A percentile compares a stretch with the other conserved stretches of the same genome.
Conservation (phyloP, 2,113 vertebrate species). For the Chrysemys picta region DNA sequence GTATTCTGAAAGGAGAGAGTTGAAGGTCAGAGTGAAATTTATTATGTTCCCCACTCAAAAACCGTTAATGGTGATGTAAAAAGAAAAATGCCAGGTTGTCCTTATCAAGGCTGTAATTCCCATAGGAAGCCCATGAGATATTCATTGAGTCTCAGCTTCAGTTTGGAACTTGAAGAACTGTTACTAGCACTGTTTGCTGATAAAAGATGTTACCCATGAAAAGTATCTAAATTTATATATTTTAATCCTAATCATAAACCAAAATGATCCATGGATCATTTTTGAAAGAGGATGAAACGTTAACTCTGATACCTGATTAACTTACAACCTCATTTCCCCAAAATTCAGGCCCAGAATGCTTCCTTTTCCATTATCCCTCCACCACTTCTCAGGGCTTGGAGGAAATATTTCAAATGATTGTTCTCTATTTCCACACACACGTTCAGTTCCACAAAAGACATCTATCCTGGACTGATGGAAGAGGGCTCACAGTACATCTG, state of each 20-base stretch:
- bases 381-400: neutral
- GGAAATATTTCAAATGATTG: neutral
- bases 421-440: fast-evolving
- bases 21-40: neutral
- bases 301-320: neutral
- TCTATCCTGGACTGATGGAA: neutral
- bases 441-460: neutral
- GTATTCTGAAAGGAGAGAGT: neutral
- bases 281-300: neutral
- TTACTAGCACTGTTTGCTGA: too few species aligned
- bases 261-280: too few species aligned
- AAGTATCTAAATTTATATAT: too few species aligned
- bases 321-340: fast-evolving
- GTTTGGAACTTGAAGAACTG: too few species aligned
- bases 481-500: neutral
- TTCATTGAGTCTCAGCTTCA: too few species aligned
- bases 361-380: neutral
- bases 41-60: neutral
- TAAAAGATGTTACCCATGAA: too few species aligned
- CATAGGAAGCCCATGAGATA: neutral
- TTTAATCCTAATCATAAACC: too few species aligned
- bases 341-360: neutral
- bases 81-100: neutral
- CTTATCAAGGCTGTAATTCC: neutral
- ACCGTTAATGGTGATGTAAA: neutral